Conservation (phyloP, 2,113 vertebrate species). For the Anhinga anhinga region DNA sequence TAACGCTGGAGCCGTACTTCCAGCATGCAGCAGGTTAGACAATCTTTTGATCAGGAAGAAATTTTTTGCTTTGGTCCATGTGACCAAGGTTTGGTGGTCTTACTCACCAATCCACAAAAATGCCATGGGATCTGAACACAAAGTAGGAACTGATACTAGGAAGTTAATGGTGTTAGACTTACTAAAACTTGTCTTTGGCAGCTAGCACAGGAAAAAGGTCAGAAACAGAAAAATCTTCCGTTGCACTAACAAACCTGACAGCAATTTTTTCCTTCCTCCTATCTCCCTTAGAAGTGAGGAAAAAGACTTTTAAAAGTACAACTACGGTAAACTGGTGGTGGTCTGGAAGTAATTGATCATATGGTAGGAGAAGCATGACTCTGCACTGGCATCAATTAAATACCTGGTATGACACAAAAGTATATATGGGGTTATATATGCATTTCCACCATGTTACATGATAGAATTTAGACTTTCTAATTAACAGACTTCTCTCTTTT, state of each 20-base stretch:
- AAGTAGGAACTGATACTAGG: not conserved
- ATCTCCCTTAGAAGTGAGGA: not conserved
- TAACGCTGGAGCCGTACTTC: not conserved
- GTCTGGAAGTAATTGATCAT: not conserved
- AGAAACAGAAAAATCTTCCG: not conserved
- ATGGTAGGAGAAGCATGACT: not conserved
- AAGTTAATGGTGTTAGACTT: not conserved
- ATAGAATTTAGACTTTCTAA: not conserved
- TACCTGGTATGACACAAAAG: not conserved
- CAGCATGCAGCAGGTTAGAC: not conserved
- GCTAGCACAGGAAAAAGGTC: not conserved
- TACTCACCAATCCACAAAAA: not conserved
- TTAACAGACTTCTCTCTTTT: not conserved
- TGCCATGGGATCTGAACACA: not conserved
- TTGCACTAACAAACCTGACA: not conserved
- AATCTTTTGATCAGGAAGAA: not conserved
- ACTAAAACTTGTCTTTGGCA: not conserved
- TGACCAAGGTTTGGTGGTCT: not conserved
- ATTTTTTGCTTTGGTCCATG: not conserved
- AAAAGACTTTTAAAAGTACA: not conserved
- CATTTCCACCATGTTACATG: not conserved
- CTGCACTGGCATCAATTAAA: not conserved
- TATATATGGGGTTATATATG: not conserved
- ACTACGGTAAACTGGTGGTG: not conserved
- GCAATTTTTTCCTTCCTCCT: not conserved